Base-by-base conservation (phyloP, 2,113 vertebrate genomes). In the Oreochromis spilurus region DNA sequence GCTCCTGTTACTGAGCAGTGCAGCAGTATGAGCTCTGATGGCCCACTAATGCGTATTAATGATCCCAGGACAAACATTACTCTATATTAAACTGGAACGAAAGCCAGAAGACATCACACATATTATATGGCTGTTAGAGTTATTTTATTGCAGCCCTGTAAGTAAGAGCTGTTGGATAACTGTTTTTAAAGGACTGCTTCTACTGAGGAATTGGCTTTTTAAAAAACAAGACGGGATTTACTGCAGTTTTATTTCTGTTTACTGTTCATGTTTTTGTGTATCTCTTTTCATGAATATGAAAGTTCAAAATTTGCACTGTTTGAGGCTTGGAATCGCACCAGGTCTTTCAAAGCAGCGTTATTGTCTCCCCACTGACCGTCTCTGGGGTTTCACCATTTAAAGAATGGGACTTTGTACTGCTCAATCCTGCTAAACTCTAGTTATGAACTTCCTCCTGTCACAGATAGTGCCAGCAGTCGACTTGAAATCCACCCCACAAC, bases 11-110 rank as follows among this genome's bases (percentile, higher is more conserved):
- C 94, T 77, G 95, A 92, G 93, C 94, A 90, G 82, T 89, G 92
- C 92, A 90, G 92, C 90, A 93, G 89, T 88, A 88, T 93, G 91
- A 94, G 93, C 92, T 95, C 90, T 95, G 95, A 96, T 94, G 93
- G 91, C 88, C 91, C 85, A 77, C 94, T 96, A 96, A 96, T 96
- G 89, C 75, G 92, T 93, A 96, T 95, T 96, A 96, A 96, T 95
- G 95, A 96, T 95, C 92, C 88, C 93, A 87, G 91, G 89, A 95
- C 94, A 94, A 96, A 93, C 94, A 95, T 96, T 95, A 95, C 91
- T 95, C 94, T 88, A 86, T 91, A 92, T 95, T 95, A 94, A 95
- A 96, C 82, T 89, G 88, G 93, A 95, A 88, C 86, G 89, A 93
- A 92, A 86, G 91, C 89, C 91, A 90, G 88, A 75, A 92, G 91